phyloP scores from a whole-genome alignment of 2,888 invertebrate species.

The Platynereis dumerilii region DNA sequence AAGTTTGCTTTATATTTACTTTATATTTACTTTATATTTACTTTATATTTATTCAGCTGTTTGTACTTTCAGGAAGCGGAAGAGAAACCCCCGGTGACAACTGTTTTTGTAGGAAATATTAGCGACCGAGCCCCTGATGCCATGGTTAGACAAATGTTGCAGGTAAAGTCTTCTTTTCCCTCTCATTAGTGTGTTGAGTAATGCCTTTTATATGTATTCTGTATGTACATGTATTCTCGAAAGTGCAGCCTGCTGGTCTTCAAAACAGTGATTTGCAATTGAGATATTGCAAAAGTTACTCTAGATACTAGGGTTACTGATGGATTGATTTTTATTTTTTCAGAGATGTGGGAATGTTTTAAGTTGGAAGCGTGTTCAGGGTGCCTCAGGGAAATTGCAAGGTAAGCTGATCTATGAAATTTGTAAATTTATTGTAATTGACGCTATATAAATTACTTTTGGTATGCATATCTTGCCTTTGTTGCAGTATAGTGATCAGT shows the following conservation, averaged over 20 bases:
- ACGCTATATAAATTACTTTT: too few species aligned
- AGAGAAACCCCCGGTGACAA: conserved; percentile 83
- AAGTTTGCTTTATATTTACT: not conserved
- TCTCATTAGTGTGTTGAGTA: too few species aligned
- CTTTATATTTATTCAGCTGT: too few species aligned
- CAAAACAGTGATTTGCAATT: too few species aligned
- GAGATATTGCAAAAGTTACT: too few species aligned
- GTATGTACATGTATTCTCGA: too few species aligned
- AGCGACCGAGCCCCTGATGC: conserved; percentile 93
- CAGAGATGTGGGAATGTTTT: conserved; percentile 91
- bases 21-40: not conserved
- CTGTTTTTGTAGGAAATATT: conserved; percentile 97
- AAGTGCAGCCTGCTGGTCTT: too few species aligned
- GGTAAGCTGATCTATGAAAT: conserved; percentile 58
- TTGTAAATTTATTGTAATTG: too few species aligned
- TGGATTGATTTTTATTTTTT: conserved; percentile 24
- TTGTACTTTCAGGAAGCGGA: conserved; percentile 36
- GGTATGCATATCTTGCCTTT: too few species aligned
- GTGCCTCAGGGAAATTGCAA: conserved; percentile 70
- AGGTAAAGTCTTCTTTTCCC: conserved; percentile 59
- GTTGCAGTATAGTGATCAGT: too few species aligned
- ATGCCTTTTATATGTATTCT: too few species aligned
- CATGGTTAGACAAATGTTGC: conserved; percentile 90
- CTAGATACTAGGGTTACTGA: too few species aligned
- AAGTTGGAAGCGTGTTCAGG: conserved; percentile 96